Conservation (phyloP, 2,797 vertebrate genomes). For the Buphagus erythrorhynchus region DNA sequence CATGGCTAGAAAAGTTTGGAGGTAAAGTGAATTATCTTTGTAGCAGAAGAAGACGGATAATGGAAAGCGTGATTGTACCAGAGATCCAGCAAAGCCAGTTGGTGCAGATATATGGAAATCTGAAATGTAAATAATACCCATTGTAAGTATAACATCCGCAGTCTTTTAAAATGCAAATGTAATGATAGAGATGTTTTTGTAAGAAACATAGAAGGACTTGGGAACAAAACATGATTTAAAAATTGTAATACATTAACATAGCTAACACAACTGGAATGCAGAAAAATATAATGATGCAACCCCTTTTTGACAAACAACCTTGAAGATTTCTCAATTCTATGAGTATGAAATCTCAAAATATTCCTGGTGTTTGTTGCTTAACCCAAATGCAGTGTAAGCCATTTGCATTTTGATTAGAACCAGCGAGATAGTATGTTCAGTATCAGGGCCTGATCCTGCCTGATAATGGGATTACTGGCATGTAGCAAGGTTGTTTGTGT, state of each 20-base stretch:
- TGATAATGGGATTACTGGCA: constrained; percentile 32
- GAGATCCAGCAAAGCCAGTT: constrained; percentile 64
- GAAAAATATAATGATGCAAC: neutral
- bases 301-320: constrained; percentile 16
- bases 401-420: constrained; percentile 57
- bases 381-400: neutral
- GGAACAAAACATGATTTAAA: constrained; percentile 38
- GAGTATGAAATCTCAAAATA: neutral
- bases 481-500: neutral
- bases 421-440: neutral
- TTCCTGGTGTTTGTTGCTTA: constrained; percentile 8
- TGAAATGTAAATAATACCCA: constrained; percentile 62
- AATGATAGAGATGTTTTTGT: constrained; percentile 56
- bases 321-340: neutral
- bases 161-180: constrained; percentile 70
- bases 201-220: constrained; percentile 17
- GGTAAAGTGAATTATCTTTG: constrained; percentile 48
- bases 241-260: constrained; percentile 14
- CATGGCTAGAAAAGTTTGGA: constrained; percentile 56
- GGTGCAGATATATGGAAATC: constrained; percentile 60
- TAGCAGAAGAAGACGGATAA: constrained; percentile 11
- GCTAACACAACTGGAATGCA: neutral
- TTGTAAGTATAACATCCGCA: constrained; percentile 42
- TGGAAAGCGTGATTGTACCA: constrained; percentile 7
- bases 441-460: constrained; percentile 43